These are phyloP conservation scores for Microcaecilia unicolor DNA, from an alignment of 2,797 vertebrate species.

Conservation along the genomic window DNA sequence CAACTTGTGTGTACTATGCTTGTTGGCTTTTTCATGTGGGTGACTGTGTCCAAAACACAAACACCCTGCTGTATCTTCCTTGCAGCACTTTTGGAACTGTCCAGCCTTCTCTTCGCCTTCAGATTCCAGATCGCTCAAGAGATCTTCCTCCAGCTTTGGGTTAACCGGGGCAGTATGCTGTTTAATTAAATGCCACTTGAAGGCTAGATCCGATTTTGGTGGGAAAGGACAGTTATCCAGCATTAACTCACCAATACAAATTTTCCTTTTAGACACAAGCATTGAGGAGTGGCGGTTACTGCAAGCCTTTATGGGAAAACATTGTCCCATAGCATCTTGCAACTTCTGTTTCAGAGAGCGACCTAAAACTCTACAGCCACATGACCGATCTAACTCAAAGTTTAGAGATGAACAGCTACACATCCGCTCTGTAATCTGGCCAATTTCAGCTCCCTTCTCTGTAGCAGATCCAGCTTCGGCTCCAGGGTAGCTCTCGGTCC, in stretches of 20 bases:
- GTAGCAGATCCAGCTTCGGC: constrained; percentile 15
- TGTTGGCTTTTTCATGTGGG: constrained; percentile 28
- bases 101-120: constrained; percentile 49
- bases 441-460: constrained; percentile 48
- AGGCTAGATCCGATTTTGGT: constrained; percentile 81
- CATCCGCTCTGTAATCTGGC: constrained; percentile 74
- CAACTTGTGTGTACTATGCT: constrained; percentile 18
- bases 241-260: constrained; percentile 90
- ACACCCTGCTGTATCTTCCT: constrained; percentile 16
- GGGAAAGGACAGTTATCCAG: constrained; percentile 91
- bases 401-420: constrained; percentile 76
- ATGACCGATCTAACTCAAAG: constrained; percentile 64
- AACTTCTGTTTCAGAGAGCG: constrained; percentile 88
- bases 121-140: constrained; percentile 47
- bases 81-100: constrained; percentile 19
- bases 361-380: constrained; percentile 73
- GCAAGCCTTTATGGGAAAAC: constrained; percentile 82
- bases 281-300: constrained; percentile 66
- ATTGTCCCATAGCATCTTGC: constrained; percentile 88
- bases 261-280: constrained; percentile 85
- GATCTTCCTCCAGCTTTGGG: constrained; percentile 45
- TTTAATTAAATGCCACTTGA: constrained; percentile 90
- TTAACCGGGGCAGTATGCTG: constrained; percentile 61
- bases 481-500: constrained; percentile 49
- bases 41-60: constrained; percentile 26